Base-by-base conservation (phyloP, 2,888 invertebrate species). In the Drosophila prolongata region DNA sequence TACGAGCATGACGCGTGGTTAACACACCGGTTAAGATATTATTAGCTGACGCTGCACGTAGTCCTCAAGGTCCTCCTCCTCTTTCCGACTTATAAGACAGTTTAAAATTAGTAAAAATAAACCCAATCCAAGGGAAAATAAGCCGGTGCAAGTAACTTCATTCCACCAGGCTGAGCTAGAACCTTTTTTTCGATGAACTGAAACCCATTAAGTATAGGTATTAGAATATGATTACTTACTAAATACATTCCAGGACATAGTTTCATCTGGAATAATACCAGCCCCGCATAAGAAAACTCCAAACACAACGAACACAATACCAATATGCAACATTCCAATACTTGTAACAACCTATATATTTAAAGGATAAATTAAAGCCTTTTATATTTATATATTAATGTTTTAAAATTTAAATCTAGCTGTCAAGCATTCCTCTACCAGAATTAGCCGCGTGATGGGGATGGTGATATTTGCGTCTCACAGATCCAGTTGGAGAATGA, bases 301-400 rank as follows among this genome's bases (percentile, higher is more conserved):
- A 75, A 97, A 94, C 2, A 97, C 96, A 57, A 97, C 94, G 92
- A 97, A 97, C 47, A 97, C 96, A 56, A 97, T 96, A 47, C 97
- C 97, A 81, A 97, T 95, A 91, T 97, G 97, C 77, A 97, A 94
- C 96, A 97, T 97, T 78, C 97, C 97, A 75, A 97, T 96, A 66
- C 96, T 96, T 47, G 97, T 96, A 79, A 96, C 96, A 82, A 97
- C 95, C 92, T 96, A 94, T 19, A 30, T 6, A 30, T 40, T 11
- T 14, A 14, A 85, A 52, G 94, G 76, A 93, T 92, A 67, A 59
- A 54, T 13, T 37, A 19, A 60, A 13, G 1, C 30, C 3, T 30
- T n/a, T 13, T 19, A 8, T 11, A 6, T 8, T 1, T 4, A 1
- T 37, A 37, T 13, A 16, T 16, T 8, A 10, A 24, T 11, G 5